Percentiles rank a stretch among this genome's conserved stretches.
These are phyloP conservation scores for Melangyna quadrimaculata DNA, from an alignment of 2,888 invertebrate species.

Conservation along the genomic window DNA sequence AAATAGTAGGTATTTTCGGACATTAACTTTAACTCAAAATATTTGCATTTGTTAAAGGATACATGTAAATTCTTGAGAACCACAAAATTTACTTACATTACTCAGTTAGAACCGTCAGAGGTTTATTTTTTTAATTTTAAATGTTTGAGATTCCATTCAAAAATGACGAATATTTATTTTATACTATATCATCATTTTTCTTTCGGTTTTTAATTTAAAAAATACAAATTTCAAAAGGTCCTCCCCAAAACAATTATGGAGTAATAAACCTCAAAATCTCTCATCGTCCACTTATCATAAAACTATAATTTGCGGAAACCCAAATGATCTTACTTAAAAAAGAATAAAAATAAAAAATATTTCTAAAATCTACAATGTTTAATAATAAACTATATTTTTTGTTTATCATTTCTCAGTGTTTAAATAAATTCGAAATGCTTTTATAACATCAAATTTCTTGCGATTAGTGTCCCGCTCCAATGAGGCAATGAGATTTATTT, in stretches of 20 bases:
- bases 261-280: constrained; percentile 2
- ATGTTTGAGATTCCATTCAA: no score
- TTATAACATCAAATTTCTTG: constrained; percentile 38
- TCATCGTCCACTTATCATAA: constrained; percentile 35
- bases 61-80: no score
- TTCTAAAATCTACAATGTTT: background rate
- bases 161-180: no score
- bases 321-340: background rate
- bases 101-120: no score
- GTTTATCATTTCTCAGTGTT: constrained; percentile 38
- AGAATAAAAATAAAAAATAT: background rate
- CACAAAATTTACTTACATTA: no score
- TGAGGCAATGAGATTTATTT: constrained; percentile 46
- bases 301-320: constrained; percentile 10
- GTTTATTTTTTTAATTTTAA: no score
- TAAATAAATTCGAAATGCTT: constrained; percentile 42
- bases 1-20: no score
- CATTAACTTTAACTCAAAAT: no score
- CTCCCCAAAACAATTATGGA: background rate
- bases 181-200: no score
- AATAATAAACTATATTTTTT: constrained; percentile 32
- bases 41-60: no score
- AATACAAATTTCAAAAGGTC: background rate
- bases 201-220: background rate
- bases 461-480: constrained; percentile 23